Percentiles rank a stretch among this genome's conserved stretches.
These are phyloP conservation scores for Alcedo atthis DNA, from an alignment of 2,797 vertebrate species.

Conservation along the genomic window DNA sequence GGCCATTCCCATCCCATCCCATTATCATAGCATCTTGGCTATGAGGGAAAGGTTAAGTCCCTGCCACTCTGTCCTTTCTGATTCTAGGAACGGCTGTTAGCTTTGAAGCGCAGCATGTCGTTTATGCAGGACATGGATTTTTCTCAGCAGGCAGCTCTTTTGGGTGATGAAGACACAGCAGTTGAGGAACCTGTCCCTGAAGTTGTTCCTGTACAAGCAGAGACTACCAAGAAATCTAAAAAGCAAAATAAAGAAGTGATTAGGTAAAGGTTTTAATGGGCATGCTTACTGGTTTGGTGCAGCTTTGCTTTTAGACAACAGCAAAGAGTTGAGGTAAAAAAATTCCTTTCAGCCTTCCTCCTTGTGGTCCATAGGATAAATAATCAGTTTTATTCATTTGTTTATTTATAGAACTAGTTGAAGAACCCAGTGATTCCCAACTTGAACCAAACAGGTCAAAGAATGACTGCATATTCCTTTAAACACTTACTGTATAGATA, in stretches of 20 bases:
- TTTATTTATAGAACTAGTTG: background rate
- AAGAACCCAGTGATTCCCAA: background rate
- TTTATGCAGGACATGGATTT: conserved; percentile 99
- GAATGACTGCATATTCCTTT: background rate
- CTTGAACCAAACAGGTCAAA: background rate
- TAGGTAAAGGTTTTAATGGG: conserved; percentile 81
- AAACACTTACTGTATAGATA: background rate
- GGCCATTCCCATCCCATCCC: conserved; percentile 76
- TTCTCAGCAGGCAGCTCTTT: conserved; percentile 96
- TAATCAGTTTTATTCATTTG: background rate
- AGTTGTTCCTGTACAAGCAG: conserved; percentile 86
- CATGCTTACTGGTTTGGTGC: background rate
- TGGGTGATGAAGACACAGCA: conserved; percentile 91
- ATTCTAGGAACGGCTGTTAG: conserved; percentile 95
- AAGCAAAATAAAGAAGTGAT: conserved; percentile 93
- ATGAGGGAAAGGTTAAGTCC: conserved; percentile 80
- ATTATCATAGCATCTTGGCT: conserved; percentile 77
- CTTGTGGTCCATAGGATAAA: background rate
- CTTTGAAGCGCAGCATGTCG: conserved; percentile 99
- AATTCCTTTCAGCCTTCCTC: background rate
- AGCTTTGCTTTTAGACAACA: background rate
- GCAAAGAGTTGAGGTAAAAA: background rate
- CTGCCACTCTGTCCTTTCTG: conserved; percentile 84
- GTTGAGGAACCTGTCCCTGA: conserved; percentile 89
- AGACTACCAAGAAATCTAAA: conserved; percentile 94